Percentiles rank a stretch among this genome's conserved stretches.
Conservation (phyloP, 2,888 invertebrate genomes). For the Lacanobia oleracea region DNA sequence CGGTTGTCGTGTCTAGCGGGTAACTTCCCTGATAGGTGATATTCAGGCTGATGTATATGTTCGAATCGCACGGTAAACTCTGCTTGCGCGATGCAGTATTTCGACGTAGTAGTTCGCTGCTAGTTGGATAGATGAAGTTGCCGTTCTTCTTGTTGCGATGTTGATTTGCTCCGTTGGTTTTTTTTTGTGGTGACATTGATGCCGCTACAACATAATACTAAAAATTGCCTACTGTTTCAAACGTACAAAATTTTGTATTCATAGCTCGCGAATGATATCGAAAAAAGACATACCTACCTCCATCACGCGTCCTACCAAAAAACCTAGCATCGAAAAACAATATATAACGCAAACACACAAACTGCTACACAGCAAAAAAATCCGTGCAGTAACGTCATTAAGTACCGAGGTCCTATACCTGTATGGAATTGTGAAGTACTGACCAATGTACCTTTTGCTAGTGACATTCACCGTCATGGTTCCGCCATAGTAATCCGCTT, state of each 20-base stretch:
- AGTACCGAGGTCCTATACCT: background rate
- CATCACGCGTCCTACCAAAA: constrained; percentile 4
- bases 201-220: no score
- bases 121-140: no score
- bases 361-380: constrained; percentile 48
- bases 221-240: background rate
- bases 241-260: background rate
- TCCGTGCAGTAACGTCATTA: constrained; percentile 23
- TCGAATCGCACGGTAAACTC: no score
- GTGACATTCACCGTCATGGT: constrained; percentile 76
- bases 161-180: no score
- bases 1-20: no score
- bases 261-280: background rate
- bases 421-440: constrained; percentile 47
- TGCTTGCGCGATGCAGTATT: no score
- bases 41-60: no score
- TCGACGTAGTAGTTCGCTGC: no score
- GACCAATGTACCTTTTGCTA: constrained; percentile 61
- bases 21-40: no score
- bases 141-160: no score
- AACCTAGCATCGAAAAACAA: constrained; percentile 18
- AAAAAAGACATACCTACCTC: background rate
- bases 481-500: constrained; percentile 80
- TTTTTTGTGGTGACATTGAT: no score
- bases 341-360: constrained; percentile 33